Conservation (phyloP, 2,888 invertebrate species). For the Cataglyphis cursor region DNA sequence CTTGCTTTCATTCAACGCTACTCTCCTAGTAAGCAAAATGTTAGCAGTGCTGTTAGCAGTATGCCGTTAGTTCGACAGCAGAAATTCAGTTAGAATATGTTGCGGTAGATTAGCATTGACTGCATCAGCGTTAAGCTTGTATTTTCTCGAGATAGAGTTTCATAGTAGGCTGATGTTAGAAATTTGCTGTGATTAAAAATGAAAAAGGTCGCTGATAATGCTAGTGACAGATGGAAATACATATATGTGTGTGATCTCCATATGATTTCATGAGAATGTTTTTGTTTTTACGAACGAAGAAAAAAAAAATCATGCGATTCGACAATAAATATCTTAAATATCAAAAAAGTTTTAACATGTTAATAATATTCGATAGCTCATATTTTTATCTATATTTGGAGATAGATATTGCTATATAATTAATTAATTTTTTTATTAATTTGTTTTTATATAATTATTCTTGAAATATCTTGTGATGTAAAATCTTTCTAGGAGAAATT, state of each 20-base stretch:
- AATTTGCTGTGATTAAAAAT: constrained; percentile 7
- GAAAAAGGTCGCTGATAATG: constrained; percentile 13
- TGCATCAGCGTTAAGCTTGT: neutral
- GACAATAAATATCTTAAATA: neutral
- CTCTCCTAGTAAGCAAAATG: constrained; percentile 38
- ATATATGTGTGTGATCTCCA: neutral
- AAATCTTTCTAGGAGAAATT: constrained; percentile 24
- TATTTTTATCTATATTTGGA: neutral
- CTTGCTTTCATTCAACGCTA: constrained; percentile 13
- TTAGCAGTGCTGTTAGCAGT: constrained; percentile 44
- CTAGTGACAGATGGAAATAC: neutral
- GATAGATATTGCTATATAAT: neutral
- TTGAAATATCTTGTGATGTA: neutral
- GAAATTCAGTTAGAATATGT: constrained; percentile 9
- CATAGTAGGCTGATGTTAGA: neutral
- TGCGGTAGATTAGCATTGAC: neutral
- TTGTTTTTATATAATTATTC: neutral
- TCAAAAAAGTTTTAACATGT: neutral
- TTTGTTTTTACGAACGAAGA: neutral
- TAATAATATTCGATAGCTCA: neutral
- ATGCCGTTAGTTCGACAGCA: constrained; percentile 6
- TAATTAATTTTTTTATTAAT: neutral
- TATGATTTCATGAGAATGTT: neutral
- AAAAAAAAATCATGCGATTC: too few species aligned
- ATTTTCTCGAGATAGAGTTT: neutral